Conservation (phyloP, 2,888 invertebrate species). For the Dynastes maya region DNA sequence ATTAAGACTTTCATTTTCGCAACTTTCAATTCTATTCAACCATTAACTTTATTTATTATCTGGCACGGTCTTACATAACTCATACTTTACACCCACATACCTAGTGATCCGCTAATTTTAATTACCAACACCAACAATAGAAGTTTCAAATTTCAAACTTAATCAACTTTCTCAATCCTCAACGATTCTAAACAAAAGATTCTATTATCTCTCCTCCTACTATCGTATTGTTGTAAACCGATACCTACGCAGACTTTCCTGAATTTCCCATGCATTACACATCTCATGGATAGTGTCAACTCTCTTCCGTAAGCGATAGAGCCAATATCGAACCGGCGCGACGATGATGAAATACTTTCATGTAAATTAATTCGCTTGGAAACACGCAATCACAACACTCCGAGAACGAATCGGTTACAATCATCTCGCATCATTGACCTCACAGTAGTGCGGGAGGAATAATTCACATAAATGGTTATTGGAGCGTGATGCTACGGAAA, state of each 20-base stretch:
- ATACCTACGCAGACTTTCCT: neutral
- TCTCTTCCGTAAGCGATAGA: neutral
- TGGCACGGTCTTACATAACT: no score
- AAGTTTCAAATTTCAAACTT: neutral
- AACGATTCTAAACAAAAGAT: neutral
- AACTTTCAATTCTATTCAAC: no score
- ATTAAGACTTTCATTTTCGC: no score
- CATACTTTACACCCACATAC: no score
- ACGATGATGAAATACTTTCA: constrained; percentile 1
- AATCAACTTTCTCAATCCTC: neutral
- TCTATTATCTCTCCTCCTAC: neutral
- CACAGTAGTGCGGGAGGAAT: neutral
- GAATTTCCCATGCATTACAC: neutral
- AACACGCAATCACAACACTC: neutral
- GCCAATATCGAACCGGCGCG: neutral
- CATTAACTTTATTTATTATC: no score
- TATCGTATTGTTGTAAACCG: neutral
- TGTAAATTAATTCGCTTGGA: constrained; percentile 3
- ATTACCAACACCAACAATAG: neutral
- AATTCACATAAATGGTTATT: neutral
- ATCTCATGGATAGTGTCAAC: neutral
- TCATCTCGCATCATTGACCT: constrained; percentile 4
- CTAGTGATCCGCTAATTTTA: no score
- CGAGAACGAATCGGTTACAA: neutral
- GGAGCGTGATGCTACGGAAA: neutral